These are phyloP conservation scores for Nomada fucata DNA, from an alignment of 2,888 invertebrate genomes.

Conservation along the genomic window DNA sequence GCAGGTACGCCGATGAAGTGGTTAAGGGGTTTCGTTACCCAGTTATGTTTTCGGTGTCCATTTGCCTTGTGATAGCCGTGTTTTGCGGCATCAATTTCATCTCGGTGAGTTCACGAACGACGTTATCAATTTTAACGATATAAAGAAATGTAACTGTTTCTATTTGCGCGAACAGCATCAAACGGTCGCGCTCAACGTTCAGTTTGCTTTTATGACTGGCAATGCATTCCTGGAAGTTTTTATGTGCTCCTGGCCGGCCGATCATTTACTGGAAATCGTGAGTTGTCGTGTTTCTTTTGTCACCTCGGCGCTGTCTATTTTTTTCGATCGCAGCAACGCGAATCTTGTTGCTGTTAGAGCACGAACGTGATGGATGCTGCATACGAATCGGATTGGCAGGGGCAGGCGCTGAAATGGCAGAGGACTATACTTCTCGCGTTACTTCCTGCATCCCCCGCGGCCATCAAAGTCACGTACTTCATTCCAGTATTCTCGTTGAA, in stretches of 20 bases:
- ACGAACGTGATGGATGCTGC: not conserved
- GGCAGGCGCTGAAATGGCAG: constrained; percentile 14
- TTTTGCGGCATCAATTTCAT: constrained; percentile 35
- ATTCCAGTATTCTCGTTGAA: constrained; percentile 60
- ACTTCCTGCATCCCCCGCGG: constrained; percentile 59
- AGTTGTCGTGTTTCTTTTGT: not conserved
- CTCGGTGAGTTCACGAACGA: constrained; percentile 30
- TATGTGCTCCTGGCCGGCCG: constrained; percentile 74
- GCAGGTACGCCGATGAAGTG: constrained; percentile 38
- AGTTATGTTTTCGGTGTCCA: constrained; percentile 14
- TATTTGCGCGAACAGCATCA: constrained; percentile 50
- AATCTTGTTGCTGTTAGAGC: constrained; percentile 41
- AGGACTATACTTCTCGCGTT: constrained; percentile 11
- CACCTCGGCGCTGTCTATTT: not conserved
- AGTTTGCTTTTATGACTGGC: constrained; percentile 58
- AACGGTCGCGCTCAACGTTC: constrained; percentile 62
- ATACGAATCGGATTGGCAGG: constrained; percentile 49
- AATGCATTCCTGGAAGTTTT: constrained; percentile 67
- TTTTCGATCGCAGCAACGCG: not conserved
- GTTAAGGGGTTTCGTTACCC: constrained; percentile 20
- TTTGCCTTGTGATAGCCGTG: constrained; percentile 15
- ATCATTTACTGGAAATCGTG: constrained; percentile 68
- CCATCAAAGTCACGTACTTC: constrained; percentile 52
- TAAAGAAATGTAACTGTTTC: not conserved
- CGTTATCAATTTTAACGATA: not conserved